Percentiles rank a stretch among this genome's conserved stretches.
Conservation (phyloP, 2,888 invertebrate genomes). For the Scaptomyza reducta region DNA sequence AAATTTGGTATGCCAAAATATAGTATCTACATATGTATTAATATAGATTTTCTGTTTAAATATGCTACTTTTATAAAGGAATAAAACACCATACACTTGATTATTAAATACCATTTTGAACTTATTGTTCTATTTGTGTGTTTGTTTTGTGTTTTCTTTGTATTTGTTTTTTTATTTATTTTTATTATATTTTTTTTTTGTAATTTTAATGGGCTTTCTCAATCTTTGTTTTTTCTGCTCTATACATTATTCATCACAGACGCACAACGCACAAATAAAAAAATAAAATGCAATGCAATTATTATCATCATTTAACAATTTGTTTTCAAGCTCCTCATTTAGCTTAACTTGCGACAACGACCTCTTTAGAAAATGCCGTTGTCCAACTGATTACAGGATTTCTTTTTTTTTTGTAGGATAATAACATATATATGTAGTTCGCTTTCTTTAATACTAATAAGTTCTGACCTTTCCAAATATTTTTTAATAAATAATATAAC, state of each 20-base stretch:
- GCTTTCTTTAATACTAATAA: slow-evolving; percentile 41
- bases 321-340: slow-evolving; percentile 69
- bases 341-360: slow-evolving; percentile 36
- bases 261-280: slow-evolving; percentile 71
- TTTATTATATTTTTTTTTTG: too few species aligned
- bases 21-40: slow-evolving; percentile 61
- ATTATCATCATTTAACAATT: slow-evolving; percentile 77
- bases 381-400: slow-evolving; percentile 30
- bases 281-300: slow-evolving; percentile 65
- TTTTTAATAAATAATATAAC: slow-evolving; percentile 45
- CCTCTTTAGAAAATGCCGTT: slow-evolving; percentile 22
- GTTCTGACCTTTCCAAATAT: slow-evolving; percentile 41
- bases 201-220: slow-evolving; percentile 52
- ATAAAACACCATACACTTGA: slow-evolving; percentile 77
- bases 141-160: slow-evolving; percentile 26
- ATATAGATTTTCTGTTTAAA: slow-evolving; percentile 61
- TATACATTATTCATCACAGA: slow-evolving; percentile 74
- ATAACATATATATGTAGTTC: slow-evolving; percentile 8
- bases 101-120: slow-evolving; percentile 61
- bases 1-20: slow-evolving; percentile 80
- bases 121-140: slow-evolving; percentile 62
- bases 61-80: slow-evolving; percentile 66
- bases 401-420: not conserved
- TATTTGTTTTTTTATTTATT: slow-evolving; percentile 28
- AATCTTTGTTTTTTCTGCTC: slow-evolving; percentile 30